Base-by-base conservation (phyloP, 1,140 invertebrate genomes). In the Cydia splendana region DNA sequence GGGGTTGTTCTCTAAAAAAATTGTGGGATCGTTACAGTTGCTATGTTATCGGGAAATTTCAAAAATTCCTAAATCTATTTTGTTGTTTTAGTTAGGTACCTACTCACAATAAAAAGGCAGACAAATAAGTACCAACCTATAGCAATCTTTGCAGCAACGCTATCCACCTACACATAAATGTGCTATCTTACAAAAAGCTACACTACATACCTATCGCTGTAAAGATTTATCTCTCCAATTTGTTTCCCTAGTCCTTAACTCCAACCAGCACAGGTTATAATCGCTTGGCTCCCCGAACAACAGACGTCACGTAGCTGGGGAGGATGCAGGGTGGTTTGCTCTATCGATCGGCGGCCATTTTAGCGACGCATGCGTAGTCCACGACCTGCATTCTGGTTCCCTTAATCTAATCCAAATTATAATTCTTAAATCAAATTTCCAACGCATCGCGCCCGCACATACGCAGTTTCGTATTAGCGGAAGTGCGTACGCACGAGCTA, bases 261-360 rank as follows among this genome's bases (percentile, higher is more conserved):
- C 57, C 0, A 38, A 2, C 20, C 6, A 62, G 71, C 78, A 84
- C 45, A 71, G 81, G 28, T 9, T 42, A 77, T 74, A 82, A 80
- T 87, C 15, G 65, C 18, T 79, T 79, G 75, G 24, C 74, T 42
- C 13, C 20, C 57, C 30, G 24, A 30, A 73, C 20, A 57, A 74
- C 51, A 77, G 57, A 75, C 28, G 48, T 57, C 57, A 80, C 78
- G 82, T 57, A 75, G 20, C 53, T 76, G 62, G 90, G 88, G 85
- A 80, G 81, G 79, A 78, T 82, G 79, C 79, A 79, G 88, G 88
- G 89, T 87, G 90, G 87, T 80, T 81, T 78, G 65, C 75, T 42
- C 80, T 90, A 92, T 92, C 87, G 90, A 92, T 92, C 84, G 87
- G 81, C 86, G 79, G 89, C 91, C 91, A 92, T 92, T 78, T 90